Evolutionary conservation across 2,113 vertebrate genomes (phyloP).

Genomic region (Shinisaurus crocodilurus): DNA sequence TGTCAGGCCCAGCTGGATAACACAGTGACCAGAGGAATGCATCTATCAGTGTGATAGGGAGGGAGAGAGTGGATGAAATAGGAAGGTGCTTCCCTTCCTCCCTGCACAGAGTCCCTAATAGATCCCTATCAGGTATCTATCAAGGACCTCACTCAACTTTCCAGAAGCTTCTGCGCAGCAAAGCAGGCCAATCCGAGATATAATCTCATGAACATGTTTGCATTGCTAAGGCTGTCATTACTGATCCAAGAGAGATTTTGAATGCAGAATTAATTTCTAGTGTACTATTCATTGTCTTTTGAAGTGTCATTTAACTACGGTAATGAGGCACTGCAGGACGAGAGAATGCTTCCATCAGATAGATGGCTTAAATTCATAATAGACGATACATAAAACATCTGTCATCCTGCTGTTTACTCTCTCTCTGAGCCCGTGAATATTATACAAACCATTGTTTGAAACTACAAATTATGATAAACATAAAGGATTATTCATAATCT

Average conservation of each 20-base stretch:
- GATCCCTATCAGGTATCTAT: too few relatives aligned
- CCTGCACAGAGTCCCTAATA: not conserved
- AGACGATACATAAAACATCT: not conserved
- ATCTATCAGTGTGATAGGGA: not conserved
- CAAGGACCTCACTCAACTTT: not conserved
- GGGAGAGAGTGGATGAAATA: not conserved
- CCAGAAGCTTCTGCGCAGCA: not conserved
- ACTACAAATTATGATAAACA: not conserved
- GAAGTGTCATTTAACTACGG: conserved; percentile 10
- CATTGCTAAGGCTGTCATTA: not conserved
- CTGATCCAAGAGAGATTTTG: not conserved
- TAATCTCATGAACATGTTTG: not conserved
- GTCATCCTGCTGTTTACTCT: not conserved
- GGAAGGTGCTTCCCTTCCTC: not conserved
- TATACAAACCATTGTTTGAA: not conserved
- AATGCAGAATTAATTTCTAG: conserved; percentile 18
- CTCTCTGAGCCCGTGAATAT: not conserved
- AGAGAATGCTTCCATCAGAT: not conserved
- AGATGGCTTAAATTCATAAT: not conserved
- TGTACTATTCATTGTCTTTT: not conserved
- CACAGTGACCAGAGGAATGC: not conserved
- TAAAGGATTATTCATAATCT: not conserved
- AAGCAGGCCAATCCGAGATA: not conserved
- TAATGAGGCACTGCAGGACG: not conserved
- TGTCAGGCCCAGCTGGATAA: not conserved